Evolutionary conservation across 2,113 vertebrate species (phyloP).

Genomic region (Brachypteracias leptosomus): DNA sequence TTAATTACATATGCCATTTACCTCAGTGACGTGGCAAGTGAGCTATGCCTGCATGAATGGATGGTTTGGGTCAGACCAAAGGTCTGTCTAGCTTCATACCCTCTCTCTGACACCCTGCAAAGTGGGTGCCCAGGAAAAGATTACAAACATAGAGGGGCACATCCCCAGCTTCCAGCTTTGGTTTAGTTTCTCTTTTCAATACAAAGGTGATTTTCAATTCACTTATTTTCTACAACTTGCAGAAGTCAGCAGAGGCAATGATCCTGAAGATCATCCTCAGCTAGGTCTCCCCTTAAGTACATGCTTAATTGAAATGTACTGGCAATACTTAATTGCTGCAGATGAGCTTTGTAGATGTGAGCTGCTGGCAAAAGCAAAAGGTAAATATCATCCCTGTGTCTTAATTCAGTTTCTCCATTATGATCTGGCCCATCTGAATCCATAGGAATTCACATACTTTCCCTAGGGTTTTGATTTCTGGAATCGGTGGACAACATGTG

Average conservation of each 20-base stretch:
- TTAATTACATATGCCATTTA: neutral
- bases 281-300: neutral
- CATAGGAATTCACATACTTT: neutral
- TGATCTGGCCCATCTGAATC: neutral
- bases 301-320: neutral
- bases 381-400: neutral
- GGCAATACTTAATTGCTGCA: neutral
- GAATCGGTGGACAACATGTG: neutral
- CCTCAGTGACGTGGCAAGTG: neutral
- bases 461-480: neutral
- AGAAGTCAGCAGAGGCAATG: neutral
- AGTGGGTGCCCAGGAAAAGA: neutral
- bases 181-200: neutral
- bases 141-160: neutral
- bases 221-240: neutral
- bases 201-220: neutral
- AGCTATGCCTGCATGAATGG: neutral
- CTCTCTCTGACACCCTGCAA: neutral
- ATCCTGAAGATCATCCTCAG: neutral
- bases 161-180: neutral
- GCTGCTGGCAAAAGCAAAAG: neutral
- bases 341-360: neutral
- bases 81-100: neutral
- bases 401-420: neutral
- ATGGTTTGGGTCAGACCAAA: neutral